A percentile compares a stretch with the other conserved stretches of the same genome.
phyloP scores from a whole-genome alignment of 1,140 invertebrate species.

The roundworm (Caenorhabditis elegans) region WBcel235 BX284604.4:12648001-12648500 shows the following conservation, averaged over 20 bases:
- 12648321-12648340: constrained; percentile 65
- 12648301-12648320: constrained; percentile 74
- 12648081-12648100: constrained; percentile 67
- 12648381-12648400: constrained; percentile 64
- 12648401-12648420: no score
- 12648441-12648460: no score
- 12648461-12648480: no score
- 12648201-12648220: constrained; percentile 56
- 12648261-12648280: constrained; percentile 66
- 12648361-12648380: constrained; percentile 54
- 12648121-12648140: constrained; percentile 87
- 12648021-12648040: background rate
- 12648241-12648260: no score
- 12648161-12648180: constrained; percentile 83
- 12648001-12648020: no score
- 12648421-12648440: no score
- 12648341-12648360: constrained; percentile 54
- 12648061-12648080: constrained; percentile 43
- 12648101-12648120: constrained; percentile 88
- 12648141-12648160: constrained; percentile 86
- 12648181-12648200: constrained; percentile 71
- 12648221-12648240: background rate
- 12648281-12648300: constrained; percentile 73
- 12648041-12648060: background rate
- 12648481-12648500: no score